A percentile compares a stretch with the other conserved stretches of the same genome.
Conservation (phyloP, 1,140 invertebrate species). For the Trichomalopsis sarcophagae region DNA sequence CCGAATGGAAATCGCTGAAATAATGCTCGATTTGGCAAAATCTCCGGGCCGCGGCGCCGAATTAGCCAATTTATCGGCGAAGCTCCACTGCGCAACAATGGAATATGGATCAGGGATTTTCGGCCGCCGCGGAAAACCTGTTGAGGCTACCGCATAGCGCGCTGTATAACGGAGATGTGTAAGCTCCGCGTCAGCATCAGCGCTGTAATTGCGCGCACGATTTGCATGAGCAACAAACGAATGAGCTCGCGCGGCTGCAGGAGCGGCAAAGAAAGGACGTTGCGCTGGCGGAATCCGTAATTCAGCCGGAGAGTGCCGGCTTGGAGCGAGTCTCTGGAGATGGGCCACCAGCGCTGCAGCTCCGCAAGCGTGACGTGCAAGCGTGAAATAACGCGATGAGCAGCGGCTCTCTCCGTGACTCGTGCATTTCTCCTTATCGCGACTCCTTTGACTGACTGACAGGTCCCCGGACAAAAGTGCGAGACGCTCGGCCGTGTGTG, state of each 20-base stretch:
- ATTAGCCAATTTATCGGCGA: not conserved
- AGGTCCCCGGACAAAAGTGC: not conserved
- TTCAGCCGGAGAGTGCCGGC: not conserved
- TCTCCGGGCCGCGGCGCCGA: not conserved
- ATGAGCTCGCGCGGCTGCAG: not conserved
- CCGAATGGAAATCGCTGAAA: not conserved
- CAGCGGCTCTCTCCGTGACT: not conserved
- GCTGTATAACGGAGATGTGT: not conserved
- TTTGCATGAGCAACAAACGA: not conserved
- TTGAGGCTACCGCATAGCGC: not conserved
- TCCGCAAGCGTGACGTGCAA: not conserved
- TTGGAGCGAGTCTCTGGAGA: not conserved
- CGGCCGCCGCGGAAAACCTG: not conserved
- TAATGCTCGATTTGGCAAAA: constrained; percentile 4
- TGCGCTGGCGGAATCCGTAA: not conserved
- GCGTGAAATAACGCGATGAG: not conserved
- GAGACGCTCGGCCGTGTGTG: not conserved
- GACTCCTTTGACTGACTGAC: not conserved
- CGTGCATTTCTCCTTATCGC: constrained; percentile 38
- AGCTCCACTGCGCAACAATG: not conserved
- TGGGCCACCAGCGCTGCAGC: not conserved
- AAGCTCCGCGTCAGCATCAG: no score
- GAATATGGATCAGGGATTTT: not conserved
- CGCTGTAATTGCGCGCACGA: not conserved
- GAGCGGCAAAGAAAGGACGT: not conserved